Evolutionary conservation across 2,797 vertebrate genomes (phyloP), one percentile per base, ranked within the genome.

Genomic region (Lutjanus argentimaculatus): DNA sequence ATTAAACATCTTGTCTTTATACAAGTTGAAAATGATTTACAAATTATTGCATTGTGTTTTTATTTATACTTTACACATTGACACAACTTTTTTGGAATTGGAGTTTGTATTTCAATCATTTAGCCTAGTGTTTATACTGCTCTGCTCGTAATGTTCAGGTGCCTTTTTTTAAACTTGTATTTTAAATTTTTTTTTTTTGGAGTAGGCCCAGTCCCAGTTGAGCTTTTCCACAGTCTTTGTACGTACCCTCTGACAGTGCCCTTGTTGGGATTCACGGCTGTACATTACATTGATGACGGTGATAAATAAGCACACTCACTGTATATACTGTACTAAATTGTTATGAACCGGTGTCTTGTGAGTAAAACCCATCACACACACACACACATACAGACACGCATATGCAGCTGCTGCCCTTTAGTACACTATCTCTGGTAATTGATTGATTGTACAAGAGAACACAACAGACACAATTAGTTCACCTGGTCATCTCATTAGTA

Each of bases 371-470:
- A 56, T 61, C 77, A 57, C 71, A 69, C 67, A 72, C 36, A 30
- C 25, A 30, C 4, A 30, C 25, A 30, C 25, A 30, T 30, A 30
- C 25, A 68, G 42, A 72, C 42, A 75, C 70, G 76, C 43, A 73
- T 58, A 64, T 0, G 2, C 66, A 51, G 57, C 52, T 57, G n/a
- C 59, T 71, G 76, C 67, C 84, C 84, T 79, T 58, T 69, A 74
- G 78, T 70, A 69, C 65, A 75, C 88, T 72, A 55, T 79, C 72
- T 84, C 67, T 65, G 62, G 65, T 93, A 92, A 92, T 84, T 93
- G 93, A 95, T 95, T 93, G 90, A 95, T 94, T 91, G 88, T 82
- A 94, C 85, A 89, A 84, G 90, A 91, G 87, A 93, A 88, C 85
- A 90, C 89, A 92, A 91, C 91, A 92, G 88, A 92, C 89, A 87